phyloP scores from a whole-genome alignment of 2,888 invertebrate genomes.

The Catocala nupta region DNA sequence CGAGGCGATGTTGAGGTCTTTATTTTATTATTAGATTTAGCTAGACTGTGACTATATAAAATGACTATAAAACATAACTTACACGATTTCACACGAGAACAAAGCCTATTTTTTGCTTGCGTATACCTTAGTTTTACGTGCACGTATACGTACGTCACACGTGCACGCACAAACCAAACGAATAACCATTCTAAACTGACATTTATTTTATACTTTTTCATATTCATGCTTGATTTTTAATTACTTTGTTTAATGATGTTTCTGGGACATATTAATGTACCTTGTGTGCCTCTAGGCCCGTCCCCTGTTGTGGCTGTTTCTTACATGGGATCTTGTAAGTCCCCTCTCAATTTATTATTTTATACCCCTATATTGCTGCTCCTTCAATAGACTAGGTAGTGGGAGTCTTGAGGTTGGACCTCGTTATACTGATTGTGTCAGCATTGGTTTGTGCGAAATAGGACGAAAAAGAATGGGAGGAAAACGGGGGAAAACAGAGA shows the following conservation, averaged over 20 bases:
- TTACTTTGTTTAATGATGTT: constrained; percentile 43
- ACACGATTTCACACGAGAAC: too few species aligned
- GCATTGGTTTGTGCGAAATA: neutral
- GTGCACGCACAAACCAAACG: too few species aligned
- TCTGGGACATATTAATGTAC: constrained; percentile 72
- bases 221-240: constrained; percentile 44
- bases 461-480: too few species aligned
- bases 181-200: neutral
- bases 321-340: constrained; percentile 87
- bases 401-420: constrained; percentile 17
- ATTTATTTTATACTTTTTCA: constrained; percentile 20
- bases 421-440: neutral
- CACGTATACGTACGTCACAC: too few species aligned
- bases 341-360: constrained; percentile 69
- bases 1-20: too few species aligned
- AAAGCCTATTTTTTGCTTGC: too few species aligned
- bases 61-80: too few species aligned
- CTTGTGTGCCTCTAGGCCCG: constrained; percentile 82
- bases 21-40: too few species aligned
- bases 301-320: constrained; percentile 87
- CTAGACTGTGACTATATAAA: too few species aligned
- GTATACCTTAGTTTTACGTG: too few species aligned
- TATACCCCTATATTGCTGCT: constrained; percentile 45
- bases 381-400: constrained; percentile 32
- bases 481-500: too few species aligned